Evolutionary conservation across 1,140 invertebrate genomes (phyloP), one percentile per base, ranked within the genome.

Genomic region (Ostrea denselamellosa): DNA sequence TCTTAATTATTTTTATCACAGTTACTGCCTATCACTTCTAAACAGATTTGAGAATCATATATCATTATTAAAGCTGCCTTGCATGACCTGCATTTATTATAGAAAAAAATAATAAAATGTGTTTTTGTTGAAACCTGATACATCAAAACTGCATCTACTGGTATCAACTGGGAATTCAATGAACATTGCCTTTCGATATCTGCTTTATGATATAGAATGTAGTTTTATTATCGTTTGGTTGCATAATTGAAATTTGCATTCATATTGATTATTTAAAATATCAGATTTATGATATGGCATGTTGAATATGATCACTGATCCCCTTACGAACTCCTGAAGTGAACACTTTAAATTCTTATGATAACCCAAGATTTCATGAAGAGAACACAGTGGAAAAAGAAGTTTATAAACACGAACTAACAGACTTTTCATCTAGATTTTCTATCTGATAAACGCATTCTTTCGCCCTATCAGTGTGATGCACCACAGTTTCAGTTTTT

Each of bases 361-460:
- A 77, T 77, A 28, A 77, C 56, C 56, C 56, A 77, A 77, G 22
- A 62, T 77, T 71, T 28, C 28, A 77, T 77, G 68, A 77, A 77
- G 12, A 9, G 4, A 14, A 34, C 22, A 77, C 14, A 12, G n/a
- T 28, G 22, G 9, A 77, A 77, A 77, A 77, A 77, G n/a, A 62
- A 62, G 17, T 14, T 77, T 77, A 77, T 12, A 77, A 34, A 77
- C 28, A 34, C 2, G 68, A 77, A 77, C 68, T 77, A 34, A 12
- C 25, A 12, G 68, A 25, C 14, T 25, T 28, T 17, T 77, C 68
- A 34, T 77, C 68, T 77, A 77, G 22, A 34, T 77, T 34, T 28
- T 77, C 68, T 77, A 77, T 77, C 68, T 77, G 68, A 77, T 77
- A 77, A 14, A 77, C 68, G 68, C 68, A 77, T 77, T 77, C 68